Conservation (phyloP, 2,888 invertebrate genomes). For the Microchrysa polita region DNA sequence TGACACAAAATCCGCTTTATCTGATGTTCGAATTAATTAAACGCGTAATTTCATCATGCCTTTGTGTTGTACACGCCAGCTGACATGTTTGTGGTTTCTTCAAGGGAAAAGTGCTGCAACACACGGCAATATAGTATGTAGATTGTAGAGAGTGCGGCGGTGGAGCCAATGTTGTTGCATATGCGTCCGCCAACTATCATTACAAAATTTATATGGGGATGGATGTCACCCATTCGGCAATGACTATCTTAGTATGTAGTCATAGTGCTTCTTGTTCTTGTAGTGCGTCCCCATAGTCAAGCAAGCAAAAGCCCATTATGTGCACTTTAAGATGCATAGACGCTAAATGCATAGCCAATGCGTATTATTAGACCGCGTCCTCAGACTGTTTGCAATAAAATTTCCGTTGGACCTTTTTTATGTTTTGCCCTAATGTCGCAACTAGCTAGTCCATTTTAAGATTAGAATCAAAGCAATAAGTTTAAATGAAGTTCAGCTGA, state of each 20-base stretch:
- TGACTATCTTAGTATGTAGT: not conserved
- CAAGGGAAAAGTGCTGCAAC: slow-evolving; percentile 9
- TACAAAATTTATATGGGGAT: slow-evolving; percentile 35
- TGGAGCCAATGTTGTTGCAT: not conserved
- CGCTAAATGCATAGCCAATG: not conserved
- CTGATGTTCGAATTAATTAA: slow-evolving; percentile 51
- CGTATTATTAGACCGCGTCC: slow-evolving; percentile 24
- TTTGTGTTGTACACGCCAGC: slow-evolving; percentile 41
- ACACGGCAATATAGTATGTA: no score
- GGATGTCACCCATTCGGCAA: slow-evolving; percentile 27
- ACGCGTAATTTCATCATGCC: slow-evolving; percentile 47
- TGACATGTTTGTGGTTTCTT: slow-evolving; percentile 35
- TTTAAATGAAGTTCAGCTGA: slow-evolving; percentile 12
- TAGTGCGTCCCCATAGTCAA: not conserved
- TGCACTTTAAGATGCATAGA: no score
- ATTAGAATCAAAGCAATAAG: slow-evolving; percentile 24
- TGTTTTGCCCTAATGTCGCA: not conserved
- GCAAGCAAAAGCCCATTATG: not conserved
- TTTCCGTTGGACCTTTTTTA: slow-evolving; percentile 30
- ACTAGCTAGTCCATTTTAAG: not conserved
- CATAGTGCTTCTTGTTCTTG: no score
- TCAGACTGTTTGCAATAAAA: slow-evolving; percentile 31
- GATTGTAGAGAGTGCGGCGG: no score
- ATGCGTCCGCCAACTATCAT: slow-evolving; percentile 37
- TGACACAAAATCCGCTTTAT: slow-evolving; percentile 50